phyloP scores from a whole-genome alignment of 2,888 invertebrate species.

The Tenodera sinensis region DNA sequence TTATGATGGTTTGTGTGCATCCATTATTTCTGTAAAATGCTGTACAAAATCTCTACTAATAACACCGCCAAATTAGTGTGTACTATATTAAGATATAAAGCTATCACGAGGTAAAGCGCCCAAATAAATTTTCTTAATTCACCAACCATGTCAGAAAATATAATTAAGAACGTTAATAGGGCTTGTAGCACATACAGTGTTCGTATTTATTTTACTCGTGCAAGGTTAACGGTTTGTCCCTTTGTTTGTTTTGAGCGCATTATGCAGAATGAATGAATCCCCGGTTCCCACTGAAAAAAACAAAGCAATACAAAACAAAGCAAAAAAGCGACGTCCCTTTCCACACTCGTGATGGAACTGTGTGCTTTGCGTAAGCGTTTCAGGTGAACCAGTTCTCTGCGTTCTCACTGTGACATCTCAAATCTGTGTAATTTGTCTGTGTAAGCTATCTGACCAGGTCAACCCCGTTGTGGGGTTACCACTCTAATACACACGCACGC shows the following conservation, averaged over 20 bases:
- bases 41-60: background rate
- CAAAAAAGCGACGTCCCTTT: background rate
- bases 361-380: background rate
- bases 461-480: background rate
- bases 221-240: background rate
- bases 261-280: background rate
- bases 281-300: background rate
- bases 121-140: background rate
- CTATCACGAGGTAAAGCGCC: background rate
- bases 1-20: too few relatives aligned
- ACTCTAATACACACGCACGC: background rate
- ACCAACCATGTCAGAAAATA: background rate
- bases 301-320: background rate
- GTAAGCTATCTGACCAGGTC: background rate
- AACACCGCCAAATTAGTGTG: background rate
- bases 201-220: background rate
- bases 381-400: background rate
- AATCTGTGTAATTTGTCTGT: background rate
- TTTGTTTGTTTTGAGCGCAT: background rate
- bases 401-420: background rate
- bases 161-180: background rate
- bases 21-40: background rate
- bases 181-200: background rate
- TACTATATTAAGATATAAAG: background rate
- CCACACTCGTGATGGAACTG: background rate